Evolutionary conservation across 2,888 invertebrate species (phyloP).

Genomic region (Amiota mariae): DNA sequence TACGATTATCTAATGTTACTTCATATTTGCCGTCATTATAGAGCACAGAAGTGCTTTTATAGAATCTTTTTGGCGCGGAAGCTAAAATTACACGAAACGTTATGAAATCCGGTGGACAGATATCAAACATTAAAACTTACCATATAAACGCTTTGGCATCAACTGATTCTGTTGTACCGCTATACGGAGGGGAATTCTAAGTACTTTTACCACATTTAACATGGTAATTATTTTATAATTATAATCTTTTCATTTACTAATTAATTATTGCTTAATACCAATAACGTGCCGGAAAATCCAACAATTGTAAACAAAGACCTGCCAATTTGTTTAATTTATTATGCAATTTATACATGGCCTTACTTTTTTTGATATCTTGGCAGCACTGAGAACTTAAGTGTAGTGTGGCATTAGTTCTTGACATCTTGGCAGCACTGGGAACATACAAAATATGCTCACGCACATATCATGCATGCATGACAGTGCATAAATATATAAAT

Average conservation of each 20-base stretch:
- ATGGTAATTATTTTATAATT: slow-evolving; percentile 6
- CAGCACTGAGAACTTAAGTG: too few relatives aligned
- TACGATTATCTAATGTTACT: slow-evolving; percentile 89
- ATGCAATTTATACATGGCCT: too few relatives aligned
- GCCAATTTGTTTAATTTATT: neutral
- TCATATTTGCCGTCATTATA: slow-evolving; percentile 84
- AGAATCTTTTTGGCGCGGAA: slow-evolving; percentile 81
- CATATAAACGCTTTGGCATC: slow-evolving; percentile 53
- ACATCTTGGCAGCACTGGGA: too few relatives aligned
- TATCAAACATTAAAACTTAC: slow-evolving; percentile 38
- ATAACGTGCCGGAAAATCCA: too few relatives aligned
- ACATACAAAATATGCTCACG: too few relatives aligned
- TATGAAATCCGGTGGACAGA: slow-evolving; percentile 7
- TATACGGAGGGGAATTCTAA: slow-evolving; percentile 34
- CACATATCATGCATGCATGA: too few relatives aligned
- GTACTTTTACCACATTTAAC: slow-evolving; percentile 32
- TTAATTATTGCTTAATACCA: too few relatives aligned
- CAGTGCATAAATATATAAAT: too few relatives aligned
- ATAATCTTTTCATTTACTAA: too few relatives aligned
- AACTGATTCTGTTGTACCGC: neutral
- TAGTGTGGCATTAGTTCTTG: too few relatives aligned
- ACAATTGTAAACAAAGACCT: too few relatives aligned
- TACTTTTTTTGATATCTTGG: too few relatives aligned
- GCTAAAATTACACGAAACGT: slow-evolving; percentile 44
- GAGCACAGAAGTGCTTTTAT: slow-evolving; percentile 82